phyloP scores from a whole-genome alignment of 2,113 vertebrate genomes.

The Strigops habroptila region DNA sequence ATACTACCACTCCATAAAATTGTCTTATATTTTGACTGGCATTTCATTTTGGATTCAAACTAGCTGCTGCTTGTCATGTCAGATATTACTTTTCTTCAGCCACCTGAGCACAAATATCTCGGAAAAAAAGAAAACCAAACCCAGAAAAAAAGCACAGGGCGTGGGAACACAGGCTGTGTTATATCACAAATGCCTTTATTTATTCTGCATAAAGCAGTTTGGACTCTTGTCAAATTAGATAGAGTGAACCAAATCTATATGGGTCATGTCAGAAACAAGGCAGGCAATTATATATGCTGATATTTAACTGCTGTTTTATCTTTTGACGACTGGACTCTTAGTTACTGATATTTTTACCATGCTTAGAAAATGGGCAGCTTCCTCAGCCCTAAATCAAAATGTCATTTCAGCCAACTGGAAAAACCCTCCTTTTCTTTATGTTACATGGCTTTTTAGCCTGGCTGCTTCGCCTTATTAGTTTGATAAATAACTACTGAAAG shows the following conservation, averaged over 20 bases:
- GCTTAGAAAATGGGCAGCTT: not conserved
- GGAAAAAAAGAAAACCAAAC: not conserved
- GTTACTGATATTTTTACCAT: not conserved
- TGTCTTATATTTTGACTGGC: slow-evolving; percentile 10
- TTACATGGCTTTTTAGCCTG: not conserved
- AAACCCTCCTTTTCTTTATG: not conserved
- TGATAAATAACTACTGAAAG: not conserved
- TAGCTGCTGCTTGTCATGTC: not conserved
- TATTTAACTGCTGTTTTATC: not conserved
- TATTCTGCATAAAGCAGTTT: not conserved
- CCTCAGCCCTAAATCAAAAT: not conserved
- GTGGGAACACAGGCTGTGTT: not conserved
- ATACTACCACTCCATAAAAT: not conserved
- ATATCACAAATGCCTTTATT: not conserved
- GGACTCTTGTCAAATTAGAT: not conserved
- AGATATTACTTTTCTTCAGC: slow-evolving; percentile 30
- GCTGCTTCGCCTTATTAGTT: not conserved
- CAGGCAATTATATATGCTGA: not conserved
- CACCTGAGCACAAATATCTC: not conserved
- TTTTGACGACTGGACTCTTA: not conserved
- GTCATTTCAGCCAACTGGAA: not conserved
- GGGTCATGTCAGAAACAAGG: not conserved
- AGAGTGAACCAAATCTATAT: not conserved
- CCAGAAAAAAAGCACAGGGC: not conserved
- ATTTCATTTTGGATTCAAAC: not conserved